phyloP scores from a whole-genome alignment of 2,797 vertebrate genomes.

The Myripristis jacobus region DNA sequence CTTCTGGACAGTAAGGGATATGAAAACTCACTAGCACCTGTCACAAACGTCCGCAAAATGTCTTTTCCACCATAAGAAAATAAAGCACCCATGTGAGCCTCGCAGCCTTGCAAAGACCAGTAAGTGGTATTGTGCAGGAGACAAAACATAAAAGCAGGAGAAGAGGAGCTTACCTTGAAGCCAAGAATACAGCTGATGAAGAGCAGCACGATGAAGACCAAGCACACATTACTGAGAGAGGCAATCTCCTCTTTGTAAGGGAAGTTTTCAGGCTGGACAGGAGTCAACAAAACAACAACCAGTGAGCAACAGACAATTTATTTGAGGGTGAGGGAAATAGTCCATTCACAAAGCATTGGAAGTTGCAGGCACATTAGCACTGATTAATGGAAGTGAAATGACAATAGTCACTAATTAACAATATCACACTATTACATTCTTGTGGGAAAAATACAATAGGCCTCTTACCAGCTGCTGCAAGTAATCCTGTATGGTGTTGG shows the following conservation, averaged over 20 bases:
- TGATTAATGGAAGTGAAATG: not conserved
- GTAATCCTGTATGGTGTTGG: conserved; percentile 94
- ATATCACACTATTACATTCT: not conserved
- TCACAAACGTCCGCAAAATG: not conserved
- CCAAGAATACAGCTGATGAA: conserved; percentile 92
- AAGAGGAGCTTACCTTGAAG: conserved; percentile 90
- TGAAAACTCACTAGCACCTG: not conserved
- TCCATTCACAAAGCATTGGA: too few relatives aligned
- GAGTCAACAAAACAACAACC: not conserved
- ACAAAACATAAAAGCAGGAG: not conserved
- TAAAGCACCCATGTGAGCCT: not conserved
- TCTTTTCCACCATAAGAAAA: not conserved
- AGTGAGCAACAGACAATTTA: not conserved
- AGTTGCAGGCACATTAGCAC: not conserved
- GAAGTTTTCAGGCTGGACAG: conserved; percentile 90
- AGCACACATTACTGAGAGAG: conserved; percentile 90
- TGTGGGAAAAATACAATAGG: not conserved
- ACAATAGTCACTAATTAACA: not conserved
- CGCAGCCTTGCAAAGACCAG: not conserved
- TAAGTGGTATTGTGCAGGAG: not conserved
- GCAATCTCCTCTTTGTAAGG: conserved; percentile 95
- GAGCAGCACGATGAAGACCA: conserved; percentile 92
- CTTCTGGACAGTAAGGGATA: conserved; percentile 6
- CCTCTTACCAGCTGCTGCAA: conserved; percentile 90
- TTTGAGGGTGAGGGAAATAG: too few relatives aligned